phyloP scores from a whole-genome alignment of 2,888 invertebrate genomes.

The Oxyscelio sp. region DNA sequence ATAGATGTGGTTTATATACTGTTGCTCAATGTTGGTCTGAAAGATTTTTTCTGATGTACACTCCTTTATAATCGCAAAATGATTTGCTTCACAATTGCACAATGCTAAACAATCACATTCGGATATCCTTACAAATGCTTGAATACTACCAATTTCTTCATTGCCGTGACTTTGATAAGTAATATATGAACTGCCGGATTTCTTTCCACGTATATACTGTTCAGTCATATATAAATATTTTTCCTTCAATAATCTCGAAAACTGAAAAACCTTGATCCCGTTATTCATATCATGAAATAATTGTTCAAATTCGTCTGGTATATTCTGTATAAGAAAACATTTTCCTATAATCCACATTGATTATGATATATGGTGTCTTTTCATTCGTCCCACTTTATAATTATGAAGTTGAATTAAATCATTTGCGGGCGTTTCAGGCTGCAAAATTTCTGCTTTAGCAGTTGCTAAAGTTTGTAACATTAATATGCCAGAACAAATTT shows the following conservation, averaged over 20 bases:
- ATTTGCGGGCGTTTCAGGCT: background rate
- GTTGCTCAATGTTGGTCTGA: too few relatives aligned
- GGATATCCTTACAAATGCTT: background rate
- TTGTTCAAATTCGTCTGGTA: background rate
- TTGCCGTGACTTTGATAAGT: background rate
- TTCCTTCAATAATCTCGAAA: background rate
- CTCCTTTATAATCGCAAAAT: background rate
- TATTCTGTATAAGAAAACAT: background rate
- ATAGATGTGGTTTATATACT: too few relatives aligned
- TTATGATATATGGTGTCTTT: background rate
- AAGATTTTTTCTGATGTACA: background rate
- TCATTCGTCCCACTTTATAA: background rate
- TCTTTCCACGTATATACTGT: background rate
- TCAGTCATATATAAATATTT: background rate
- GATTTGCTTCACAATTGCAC: background rate
- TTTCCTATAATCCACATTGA: background rate
- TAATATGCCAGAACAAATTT: constrained; percentile 34
- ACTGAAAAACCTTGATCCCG: background rate
- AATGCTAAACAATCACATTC: background rate
- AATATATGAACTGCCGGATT: background rate
- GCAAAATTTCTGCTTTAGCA: background rate
- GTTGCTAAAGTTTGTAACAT: background rate
- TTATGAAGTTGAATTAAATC: background rate
- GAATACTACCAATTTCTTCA: background rate
- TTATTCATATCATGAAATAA: background rate